These are phyloP conservation scores for Drosophila putrida DNA, from an alignment of 2,888 invertebrate species.

Conservation along the genomic window DNA sequence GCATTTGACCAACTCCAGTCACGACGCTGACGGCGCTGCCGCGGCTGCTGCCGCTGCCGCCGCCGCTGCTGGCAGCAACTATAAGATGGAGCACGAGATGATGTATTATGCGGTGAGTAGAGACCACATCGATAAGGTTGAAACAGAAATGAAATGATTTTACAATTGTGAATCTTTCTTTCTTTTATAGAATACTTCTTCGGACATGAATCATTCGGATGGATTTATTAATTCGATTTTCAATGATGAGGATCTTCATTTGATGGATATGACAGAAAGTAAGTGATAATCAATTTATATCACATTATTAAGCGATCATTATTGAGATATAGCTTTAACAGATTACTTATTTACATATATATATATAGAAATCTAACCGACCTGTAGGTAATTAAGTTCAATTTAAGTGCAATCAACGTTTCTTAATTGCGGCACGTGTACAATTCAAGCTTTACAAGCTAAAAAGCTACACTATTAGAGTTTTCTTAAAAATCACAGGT, in stretches of 20 bases:
- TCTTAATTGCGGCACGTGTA: neutral
- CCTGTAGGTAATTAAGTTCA: neutral
- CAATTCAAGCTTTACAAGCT: neutral
- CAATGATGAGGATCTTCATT: slow-evolving; percentile 94
- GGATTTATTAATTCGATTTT: slow-evolving; percentile 95
- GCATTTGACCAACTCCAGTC: slow-evolving; percentile 91
- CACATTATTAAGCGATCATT: neutral
- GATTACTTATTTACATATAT: neutral
- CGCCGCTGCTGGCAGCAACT: slow-evolving; percentile 86
- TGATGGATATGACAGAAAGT: slow-evolving; percentile 97
- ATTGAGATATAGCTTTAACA: neutral
- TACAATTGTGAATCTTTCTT: slow-evolving; percentile 12
- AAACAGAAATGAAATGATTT: slow-evolving; percentile 1
- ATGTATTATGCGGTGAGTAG: slow-evolving; percentile 92
- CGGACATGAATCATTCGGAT: slow-evolving; percentile 91
- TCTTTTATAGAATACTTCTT: slow-evolving; percentile 87
- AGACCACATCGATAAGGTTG: slow-evolving; percentile 2
- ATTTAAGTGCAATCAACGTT: neutral
- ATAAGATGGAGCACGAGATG: slow-evolving; percentile 91
- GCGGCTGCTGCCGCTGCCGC: slow-evolving; percentile 87
- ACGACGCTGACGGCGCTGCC: slow-evolving; percentile 90
- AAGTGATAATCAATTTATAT: slow-evolving; percentile 80
- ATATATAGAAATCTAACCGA: neutral
- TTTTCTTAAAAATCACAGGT: too few species aligned
- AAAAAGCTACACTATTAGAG: too few species aligned